Base-by-base conservation (phyloP, 2,888 invertebrate genomes). In the Xestia c-nigrum region DNA sequence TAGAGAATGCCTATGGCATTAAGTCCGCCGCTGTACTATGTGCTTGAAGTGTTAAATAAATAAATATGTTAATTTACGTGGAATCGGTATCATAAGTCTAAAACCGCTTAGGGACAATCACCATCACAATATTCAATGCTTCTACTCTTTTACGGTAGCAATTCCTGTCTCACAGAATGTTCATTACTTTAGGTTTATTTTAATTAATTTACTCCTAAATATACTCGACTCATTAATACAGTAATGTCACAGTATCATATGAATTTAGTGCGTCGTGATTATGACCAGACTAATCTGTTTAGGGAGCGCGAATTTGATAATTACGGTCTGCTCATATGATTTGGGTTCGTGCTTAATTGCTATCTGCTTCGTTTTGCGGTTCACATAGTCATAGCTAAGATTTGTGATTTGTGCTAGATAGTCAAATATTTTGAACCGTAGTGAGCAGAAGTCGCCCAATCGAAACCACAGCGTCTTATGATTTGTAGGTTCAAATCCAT, bases 201-300 rank as follows among this genome's bases (percentile, higher is more conserved):
- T 40, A 14, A 59, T 61, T 75, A 5, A 61, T 75, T 40, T 14
- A 21, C 59, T 43, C 19, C 40, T 21, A 19, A 50, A 50, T 47
- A 63, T n/a, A 65, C 6, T 31, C 0, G 1, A 38, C 16, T n/a
- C 40, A 12, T 63, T 50, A 76, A 38, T 59, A 21, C 21, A 57
- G 61, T 5, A 52, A 85, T 74, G 57, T 65, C 16, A 19, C 67
- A 57, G 59, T 74, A 65, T 74, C 50, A 63, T 78, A 43, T 47
- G 71, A 38, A 74, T 74, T 81, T 63, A 78, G 68, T 75, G 55
- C 72, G 67, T 69, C 65, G 46, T 81, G 73, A 73, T 76, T 80
- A 72, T 68, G 68, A 21, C 55, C 46, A 24, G 31, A 50, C 46
- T 76, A 85, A 83, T 80, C 76, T 61, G 76, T 74, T 85, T 85